Percentiles rank a stretch among this genome's conserved stretches.
Evolutionary conservation across 2,113 vertebrate genomes (phyloP).

Genomic region (Ovis aries): DNA sequence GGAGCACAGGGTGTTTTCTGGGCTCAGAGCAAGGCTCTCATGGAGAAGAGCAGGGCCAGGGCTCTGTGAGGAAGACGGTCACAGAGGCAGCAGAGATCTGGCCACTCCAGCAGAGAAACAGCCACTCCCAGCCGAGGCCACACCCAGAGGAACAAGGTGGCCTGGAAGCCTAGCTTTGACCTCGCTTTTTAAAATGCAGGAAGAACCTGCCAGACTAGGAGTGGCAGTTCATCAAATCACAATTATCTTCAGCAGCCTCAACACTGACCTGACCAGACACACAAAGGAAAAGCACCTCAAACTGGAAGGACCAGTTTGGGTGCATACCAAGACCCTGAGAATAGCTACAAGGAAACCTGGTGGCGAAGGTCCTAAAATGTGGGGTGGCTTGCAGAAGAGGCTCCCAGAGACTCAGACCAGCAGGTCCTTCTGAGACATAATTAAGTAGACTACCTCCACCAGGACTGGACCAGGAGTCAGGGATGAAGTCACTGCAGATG

Average conservation of each 20-base stretch:
- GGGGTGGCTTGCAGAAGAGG: neutral
- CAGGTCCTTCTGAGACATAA: neutral
- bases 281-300: neutral
- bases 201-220: neutral
- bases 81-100: neutral
- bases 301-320: neutral
- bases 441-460: neutral
- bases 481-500: neutral
- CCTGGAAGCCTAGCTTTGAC: neutral
- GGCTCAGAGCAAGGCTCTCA: neutral
- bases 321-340: neutral
- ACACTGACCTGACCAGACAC: neutral
- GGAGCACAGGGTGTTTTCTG: neutral
- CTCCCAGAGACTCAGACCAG: neutral
- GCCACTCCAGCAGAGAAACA: neutral
- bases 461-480: neutral
- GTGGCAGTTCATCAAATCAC: neutral
- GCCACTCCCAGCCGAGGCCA: neutral
- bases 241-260: neutral
- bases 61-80: neutral
- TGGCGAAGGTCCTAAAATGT: neutral
- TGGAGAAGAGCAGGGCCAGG: neutral
- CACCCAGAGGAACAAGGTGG: neutral
- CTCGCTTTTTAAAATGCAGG: neutral
- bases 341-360: neutral